These are phyloP conservation scores for Mimas tiliae DNA, from an alignment of 2,888 invertebrate species.

Conservation along the genomic window DNA sequence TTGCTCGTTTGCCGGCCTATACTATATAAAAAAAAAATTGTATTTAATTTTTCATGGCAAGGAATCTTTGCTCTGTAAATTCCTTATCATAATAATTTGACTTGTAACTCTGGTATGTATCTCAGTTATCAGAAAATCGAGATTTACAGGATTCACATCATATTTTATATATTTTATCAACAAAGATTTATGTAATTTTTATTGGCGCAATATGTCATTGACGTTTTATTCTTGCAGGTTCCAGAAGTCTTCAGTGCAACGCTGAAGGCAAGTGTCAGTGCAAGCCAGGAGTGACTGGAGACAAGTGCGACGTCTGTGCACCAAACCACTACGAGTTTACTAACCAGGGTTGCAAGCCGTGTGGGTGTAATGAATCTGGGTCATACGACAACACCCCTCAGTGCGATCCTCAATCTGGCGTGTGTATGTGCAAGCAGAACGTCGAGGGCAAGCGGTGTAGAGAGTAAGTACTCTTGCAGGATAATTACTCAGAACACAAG, in stretches of 20 bases:
- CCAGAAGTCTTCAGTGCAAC: constrained; percentile 95
- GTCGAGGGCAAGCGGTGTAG: constrained; percentile 98
- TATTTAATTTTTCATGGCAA: no score
- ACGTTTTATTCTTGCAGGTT: constrained; percentile 85
- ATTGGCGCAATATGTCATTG: no score
- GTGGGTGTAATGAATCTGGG: constrained; percentile 94
- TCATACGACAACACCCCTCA: constrained; percentile 91
- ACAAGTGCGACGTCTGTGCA: constrained; percentile 94
- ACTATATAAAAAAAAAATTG: no score
- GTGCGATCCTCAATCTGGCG: constrained; percentile 93
- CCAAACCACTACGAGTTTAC: constrained; percentile 96
- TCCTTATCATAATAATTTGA: no score
- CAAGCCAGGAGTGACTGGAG: constrained; percentile 97
- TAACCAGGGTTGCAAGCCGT: constrained; percentile 94
- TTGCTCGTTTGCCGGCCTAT: no score
- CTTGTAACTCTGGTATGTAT: no score
- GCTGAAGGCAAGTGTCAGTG: constrained; percentile 96
- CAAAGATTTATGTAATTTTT: no score
- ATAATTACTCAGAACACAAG: no score
- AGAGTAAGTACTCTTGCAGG: constrained; percentile 83
- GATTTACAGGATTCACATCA: no score
- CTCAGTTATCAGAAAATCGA: no score
- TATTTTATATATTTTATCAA: no score
- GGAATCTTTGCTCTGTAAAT: no score
- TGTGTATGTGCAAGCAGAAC: constrained; percentile 94